Conservation (phyloP, 2,113 vertebrate genomes). For the Epinephelus moara region DNA sequence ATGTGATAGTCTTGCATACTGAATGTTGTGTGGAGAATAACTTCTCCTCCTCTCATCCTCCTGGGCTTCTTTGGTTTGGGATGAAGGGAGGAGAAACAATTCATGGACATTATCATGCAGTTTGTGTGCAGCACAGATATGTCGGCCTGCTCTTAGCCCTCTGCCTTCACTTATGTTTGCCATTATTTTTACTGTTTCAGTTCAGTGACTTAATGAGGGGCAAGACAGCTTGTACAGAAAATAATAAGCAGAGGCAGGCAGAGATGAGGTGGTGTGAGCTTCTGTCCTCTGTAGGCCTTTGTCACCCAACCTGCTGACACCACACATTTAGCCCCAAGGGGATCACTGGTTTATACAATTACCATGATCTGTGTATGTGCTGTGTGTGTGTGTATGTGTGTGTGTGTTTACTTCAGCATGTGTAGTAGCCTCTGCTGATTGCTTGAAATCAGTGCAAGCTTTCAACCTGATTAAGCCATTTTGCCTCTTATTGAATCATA, state of each 20-base stretch:
- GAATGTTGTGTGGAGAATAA: slow-evolving; percentile 67
- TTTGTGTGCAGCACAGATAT: slow-evolving; percentile 52
- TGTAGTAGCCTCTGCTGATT: slow-evolving; percentile 25
- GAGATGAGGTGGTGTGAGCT: slow-evolving; percentile 54
- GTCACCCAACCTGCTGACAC: slow-evolving; percentile 75
- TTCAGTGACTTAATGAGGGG: slow-evolving; percentile 32
- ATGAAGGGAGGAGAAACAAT: slow-evolving; percentile 66
- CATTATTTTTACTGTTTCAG: slow-evolving; percentile 44
- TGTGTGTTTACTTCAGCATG: background rate
- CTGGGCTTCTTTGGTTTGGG: slow-evolving; percentile 62
- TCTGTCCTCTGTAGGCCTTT: slow-evolving; percentile 72
- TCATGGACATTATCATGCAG: slow-evolving; percentile 61
- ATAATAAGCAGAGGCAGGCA: slow-evolving; percentile 42
- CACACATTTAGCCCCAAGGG: slow-evolving; percentile 58
- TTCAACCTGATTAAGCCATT: slow-evolving; percentile 44
- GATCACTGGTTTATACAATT: slow-evolving; percentile 66
- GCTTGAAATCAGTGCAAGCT: slow-evolving; percentile 34
- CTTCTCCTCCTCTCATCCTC: slow-evolving; percentile 69
- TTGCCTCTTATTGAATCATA: background rate
- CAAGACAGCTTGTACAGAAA: slow-evolving; percentile 7
- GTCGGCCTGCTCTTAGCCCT: slow-evolving; percentile 11
- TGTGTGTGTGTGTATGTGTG: slow-evolving; percentile 29
- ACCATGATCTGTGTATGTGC: slow-evolving; percentile 39
- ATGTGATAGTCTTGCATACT: slow-evolving; percentile 62
- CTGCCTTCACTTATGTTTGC: slow-evolving; percentile 5